These are phyloP conservation scores for Tenualosa ilisha DNA, from an alignment of 2,797 vertebrate species.

Conservation along the genomic window DNA sequence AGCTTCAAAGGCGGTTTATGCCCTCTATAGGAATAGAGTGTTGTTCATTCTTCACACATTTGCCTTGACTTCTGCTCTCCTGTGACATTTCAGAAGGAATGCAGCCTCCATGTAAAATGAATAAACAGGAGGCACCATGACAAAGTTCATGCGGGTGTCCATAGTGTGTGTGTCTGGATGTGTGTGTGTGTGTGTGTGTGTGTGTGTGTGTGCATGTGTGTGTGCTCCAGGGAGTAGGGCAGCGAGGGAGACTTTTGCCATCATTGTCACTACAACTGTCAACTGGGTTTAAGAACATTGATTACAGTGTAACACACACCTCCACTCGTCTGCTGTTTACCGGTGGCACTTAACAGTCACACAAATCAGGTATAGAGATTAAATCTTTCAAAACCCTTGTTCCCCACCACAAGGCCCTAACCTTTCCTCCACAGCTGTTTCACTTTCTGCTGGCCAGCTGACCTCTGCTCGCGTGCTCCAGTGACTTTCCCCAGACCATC, in stretches of 20 bases:
- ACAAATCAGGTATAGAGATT: conserved; percentile 15
- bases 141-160: neutral
- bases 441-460: neutral
- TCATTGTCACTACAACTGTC: neutral
- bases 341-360: conserved; percentile 16
- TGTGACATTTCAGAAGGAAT: conserved; percentile 37
- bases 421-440: conserved; percentile 12
- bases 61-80: conserved; percentile 25
- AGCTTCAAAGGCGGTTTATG: conserved; percentile 40
- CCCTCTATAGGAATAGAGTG: conserved; percentile 42
- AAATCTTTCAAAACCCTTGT: neutral
- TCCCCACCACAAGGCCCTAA: conserved; percentile 2
- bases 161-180: neutral
- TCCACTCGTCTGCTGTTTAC: neutral
- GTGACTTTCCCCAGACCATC: neutral
- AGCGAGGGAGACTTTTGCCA: neutral
- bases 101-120: conserved; percentile 20
- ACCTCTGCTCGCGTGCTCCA: neutral
- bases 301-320: conserved; percentile 1
- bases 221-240: neutral
- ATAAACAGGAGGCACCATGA: conserved; percentile 1
- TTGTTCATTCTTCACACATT: conserved; percentile 43
- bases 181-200: conserved; percentile 14
- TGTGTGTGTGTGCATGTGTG: conserved; percentile 9
- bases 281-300: neutral